Evolutionary conservation across 2,113 vertebrate species (phyloP), one percentile per base, ranked within the genome.

Genomic region (Podocnemis expansa): DNA sequence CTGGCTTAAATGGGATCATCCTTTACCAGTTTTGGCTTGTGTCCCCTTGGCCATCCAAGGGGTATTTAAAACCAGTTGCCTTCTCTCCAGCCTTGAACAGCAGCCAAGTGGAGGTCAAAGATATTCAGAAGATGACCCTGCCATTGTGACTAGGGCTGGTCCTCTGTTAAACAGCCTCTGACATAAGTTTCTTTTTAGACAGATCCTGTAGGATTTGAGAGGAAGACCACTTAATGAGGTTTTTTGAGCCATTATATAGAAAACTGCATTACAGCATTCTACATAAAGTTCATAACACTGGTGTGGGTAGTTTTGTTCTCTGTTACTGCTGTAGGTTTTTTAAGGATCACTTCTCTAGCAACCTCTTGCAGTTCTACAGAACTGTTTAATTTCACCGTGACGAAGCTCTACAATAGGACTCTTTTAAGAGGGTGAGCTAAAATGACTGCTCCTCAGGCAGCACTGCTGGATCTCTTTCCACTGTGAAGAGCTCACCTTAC

Each of bases 261-360:
- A n/a, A 47, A 11, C 21, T 27, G 2, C 43, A 14, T 41, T 43
- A 38, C 41, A 43, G 70, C 1, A 2, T 75, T 45, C 10, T 79
- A 55, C 27, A 21, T 0, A 1, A 34, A 54, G 6, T 55, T 84
- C 0, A 1, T 21, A 49, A 67, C 34, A 41, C 60, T 56, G 87
- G 27, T 5, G 55, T 5, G 56, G 47, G 12, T 82, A 67, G 41
- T 34, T 2, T 81, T 5, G 34, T 38, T 10, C 29, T 31, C 78
- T 24, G 10, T 7, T 31, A 16, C 24, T 80, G 47, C 41, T 67
- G 47, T 47, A 19, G 27, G 25, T 43, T 63, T n/a, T 88, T 82
- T 21, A 60, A 73, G 25, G 81, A 78, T 43, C 70, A 80, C n/a
- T n/a, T 3, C 38, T 14, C 19, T 80, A 43, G 78, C 79, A 54